Percentiles rank a stretch among this genome's conserved stretches.
Evolutionary conservation across 2,797 vertebrate species (phyloP).

Genomic region (Alfaro cultratus): DNA sequence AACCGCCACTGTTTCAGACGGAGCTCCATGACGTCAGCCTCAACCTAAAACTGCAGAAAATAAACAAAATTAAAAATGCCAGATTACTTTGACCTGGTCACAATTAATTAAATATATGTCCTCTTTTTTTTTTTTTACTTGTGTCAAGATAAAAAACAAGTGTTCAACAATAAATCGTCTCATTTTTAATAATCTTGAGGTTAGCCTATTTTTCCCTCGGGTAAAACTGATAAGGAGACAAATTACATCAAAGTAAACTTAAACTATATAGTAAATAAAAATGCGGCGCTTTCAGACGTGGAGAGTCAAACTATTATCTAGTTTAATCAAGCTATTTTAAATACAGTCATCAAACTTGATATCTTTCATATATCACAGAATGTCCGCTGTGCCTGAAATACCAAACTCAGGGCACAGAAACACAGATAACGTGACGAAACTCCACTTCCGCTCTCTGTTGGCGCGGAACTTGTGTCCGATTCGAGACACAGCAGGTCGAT

Average conservation of each 20-base stretch:
- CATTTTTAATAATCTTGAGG: background rate
- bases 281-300: background rate
- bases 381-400: conserved; percentile 14
- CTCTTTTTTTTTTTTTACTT: background rate
- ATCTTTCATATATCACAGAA: background rate
- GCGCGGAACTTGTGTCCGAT: conserved; percentile 57
- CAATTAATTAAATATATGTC: background rate
- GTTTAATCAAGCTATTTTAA: background rate
- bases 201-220: background rate
- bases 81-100: background rate
- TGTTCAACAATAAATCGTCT: background rate
- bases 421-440: rapidly evolving
- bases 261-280: background rate
- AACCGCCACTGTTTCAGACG: background rate
- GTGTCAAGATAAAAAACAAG: background rate
- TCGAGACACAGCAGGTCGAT: background rate
- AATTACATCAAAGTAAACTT: background rate
- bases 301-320: background rate
- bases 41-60: background rate
- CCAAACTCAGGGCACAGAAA: rapidly evolving
- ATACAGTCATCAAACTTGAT: background rate
- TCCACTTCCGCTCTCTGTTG: conserved; percentile 63
- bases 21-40: background rate
- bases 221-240: background rate
- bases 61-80: background rate